Evolutionary conservation across 2,113 vertebrate genomes (phyloP).

Genomic region (Chamaetylas fuelleborni): DNA sequence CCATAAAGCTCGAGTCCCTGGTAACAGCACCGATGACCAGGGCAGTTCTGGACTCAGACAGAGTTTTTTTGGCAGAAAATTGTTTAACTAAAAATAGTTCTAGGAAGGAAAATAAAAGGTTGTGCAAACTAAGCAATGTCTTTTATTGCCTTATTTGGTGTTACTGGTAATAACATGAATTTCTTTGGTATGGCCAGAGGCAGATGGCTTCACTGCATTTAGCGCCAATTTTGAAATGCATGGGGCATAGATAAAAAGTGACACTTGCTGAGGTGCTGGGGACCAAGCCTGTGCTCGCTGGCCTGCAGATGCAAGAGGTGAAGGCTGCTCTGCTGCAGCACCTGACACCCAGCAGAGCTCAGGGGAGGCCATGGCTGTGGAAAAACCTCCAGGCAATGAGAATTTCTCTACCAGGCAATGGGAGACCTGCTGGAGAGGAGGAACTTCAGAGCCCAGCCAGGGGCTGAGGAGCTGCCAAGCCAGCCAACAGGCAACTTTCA

Average conservation of each 20-base stretch:
- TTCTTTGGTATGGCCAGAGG: not conserved
- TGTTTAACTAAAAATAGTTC: slow-evolving; percentile 68
- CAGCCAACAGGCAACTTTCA: not conserved
- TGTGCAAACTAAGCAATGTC: slow-evolving; percentile 49
- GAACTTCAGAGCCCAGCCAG: not conserved
- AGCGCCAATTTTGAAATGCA: not conserved
- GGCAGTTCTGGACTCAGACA: slow-evolving; percentile 55
- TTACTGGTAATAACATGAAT: slow-evolving; percentile 18
- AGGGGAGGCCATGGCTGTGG: not conserved
- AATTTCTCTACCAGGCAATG: not conserved
- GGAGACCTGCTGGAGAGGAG: not conserved
- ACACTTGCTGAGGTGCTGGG: not conserved
- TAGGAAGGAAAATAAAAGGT: slow-evolving; percentile 52
- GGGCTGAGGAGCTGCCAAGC: not conserved
- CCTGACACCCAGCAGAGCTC: not conserved
- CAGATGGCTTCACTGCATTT: not conserved
- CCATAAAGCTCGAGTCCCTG: slow-evolving; percentile 66
- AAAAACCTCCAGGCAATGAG: not conserved
- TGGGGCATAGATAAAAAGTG: not conserved
- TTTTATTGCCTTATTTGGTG: slow-evolving; percentile 56
- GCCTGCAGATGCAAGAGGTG: not conserved
- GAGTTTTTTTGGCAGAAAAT: slow-evolving; percentile 58
- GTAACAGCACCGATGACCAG: slow-evolving; percentile 59
- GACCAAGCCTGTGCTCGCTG: rapidly evolving
- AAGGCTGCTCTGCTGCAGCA: not conserved